Base-by-base conservation (phyloP, 2,113 vertebrate genomes). In the Scatophagus argus region DNA sequence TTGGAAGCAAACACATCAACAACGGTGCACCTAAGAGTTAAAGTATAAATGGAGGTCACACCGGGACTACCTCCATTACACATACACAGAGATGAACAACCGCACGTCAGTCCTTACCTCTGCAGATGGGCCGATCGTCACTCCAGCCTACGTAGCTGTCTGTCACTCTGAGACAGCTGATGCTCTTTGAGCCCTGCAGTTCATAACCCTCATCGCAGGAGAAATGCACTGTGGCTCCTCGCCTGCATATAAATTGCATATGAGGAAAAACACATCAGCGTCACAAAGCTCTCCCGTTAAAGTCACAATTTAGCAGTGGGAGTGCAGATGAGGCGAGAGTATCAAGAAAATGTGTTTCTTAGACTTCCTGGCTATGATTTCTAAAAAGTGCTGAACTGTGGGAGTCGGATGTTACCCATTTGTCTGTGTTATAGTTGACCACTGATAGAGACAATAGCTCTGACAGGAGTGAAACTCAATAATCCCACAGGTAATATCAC, bases 81-180 rank as follows among this genome's bases (percentile, higher is more conserved):
- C 46, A 34, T 31, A 8, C 34, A 65, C 41, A 39, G 8, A 47
- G 41, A 68, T 17, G 51, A 59, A 74, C 29, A 25, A 51, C 13
- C 10, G 55, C 21, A 58, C 2, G 34, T 68, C 58, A 61, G 62
- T 32, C 60, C 77, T 94, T 94, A 99, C 98, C 98, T 97, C 97
- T 95, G 94, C 98, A 99, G 78, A 98, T 96, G 0, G 98, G 98
- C 56, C 97, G 92, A 85, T 99, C 98, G 88, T 99, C 98, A 16
- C 97, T 99, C 98, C 98, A 99, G 14, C 98, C 98, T 0, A 98
- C 97, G 17, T 98, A 98, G 88, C 97, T 96, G 94, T 99, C 97
- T 2, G 97, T 99, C 88, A 99, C 96, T 66, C 96, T 93, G 93
- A 99, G 96, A 64, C 98, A 99, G 90, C 95, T 98, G 95, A 99